A percentile compares a stretch with the other conserved stretches of the same genome.
Evolutionary conservation across 2,797 vertebrate genomes (phyloP).

Genomic region (Melanotaenia parkinsoni): DNA sequence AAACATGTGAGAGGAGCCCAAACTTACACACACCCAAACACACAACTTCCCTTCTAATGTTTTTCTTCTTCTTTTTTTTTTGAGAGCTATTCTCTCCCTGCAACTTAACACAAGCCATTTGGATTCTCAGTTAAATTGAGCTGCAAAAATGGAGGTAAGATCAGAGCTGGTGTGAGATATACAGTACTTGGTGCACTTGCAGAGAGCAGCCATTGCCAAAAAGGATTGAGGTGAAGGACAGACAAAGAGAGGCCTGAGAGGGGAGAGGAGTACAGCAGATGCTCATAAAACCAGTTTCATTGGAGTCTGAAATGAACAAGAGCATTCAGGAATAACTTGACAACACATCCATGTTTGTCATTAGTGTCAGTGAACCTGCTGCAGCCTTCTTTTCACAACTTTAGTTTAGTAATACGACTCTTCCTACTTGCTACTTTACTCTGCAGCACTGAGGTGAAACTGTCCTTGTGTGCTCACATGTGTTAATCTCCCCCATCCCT

Average conservation of each 20-base stretch:
- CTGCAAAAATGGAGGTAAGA: constrained; percentile 76
- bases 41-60: constrained; percentile 40
- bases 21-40: constrained; percentile 44
- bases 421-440: constrained; percentile 21
- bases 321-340: constrained; percentile 47
- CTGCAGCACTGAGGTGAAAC: constrained; percentile 40
- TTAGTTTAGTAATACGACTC: not conserved
- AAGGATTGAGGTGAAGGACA: constrained; percentile 20
- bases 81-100: constrained; percentile 26
- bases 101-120: constrained; percentile 59
- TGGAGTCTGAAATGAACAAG: constrained; percentile 44
- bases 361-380: constrained; percentile 60
- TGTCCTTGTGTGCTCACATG: constrained; percentile 29
- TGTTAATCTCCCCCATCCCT: constrained; percentile 28
- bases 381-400: constrained; percentile 38
- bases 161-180: constrained; percentile 79
- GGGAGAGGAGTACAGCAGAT: constrained; percentile 75
- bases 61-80: constrained; percentile 14
- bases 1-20: constrained; percentile 57
- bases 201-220: constrained; percentile 65
- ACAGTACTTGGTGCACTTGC: constrained; percentile 77
- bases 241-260: constrained; percentile 47
- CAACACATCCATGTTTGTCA: constrained; percentile 62
- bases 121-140: constrained; percentile 64
- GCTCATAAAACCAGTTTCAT: constrained; percentile 73